phyloP scores from a whole-genome alignment of 2,113 vertebrate genomes.

The Colaptes auratus region DNA sequence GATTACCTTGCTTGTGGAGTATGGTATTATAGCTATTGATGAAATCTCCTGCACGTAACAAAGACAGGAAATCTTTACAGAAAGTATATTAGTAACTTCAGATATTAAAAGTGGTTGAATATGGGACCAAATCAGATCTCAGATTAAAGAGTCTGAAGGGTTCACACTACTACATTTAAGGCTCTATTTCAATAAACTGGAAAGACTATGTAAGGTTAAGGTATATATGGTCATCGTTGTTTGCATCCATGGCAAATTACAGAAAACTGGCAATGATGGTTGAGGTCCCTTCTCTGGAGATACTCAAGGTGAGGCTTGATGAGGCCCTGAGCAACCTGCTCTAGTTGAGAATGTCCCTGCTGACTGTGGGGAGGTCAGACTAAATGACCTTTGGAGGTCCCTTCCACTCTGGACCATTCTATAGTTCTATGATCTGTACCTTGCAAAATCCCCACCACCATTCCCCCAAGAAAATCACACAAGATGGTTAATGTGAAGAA shows the following conservation, averaged over 20 bases:
- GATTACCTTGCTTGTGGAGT: background rate
- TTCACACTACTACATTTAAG: background rate
- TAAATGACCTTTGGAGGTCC: too few relatives aligned
- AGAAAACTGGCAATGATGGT: background rate
- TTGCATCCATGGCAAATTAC: background rate
- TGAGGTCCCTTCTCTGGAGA: too few relatives aligned
- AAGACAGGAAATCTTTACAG: background rate
- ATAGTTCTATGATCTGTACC: background rate
- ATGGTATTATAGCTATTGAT: background rate
- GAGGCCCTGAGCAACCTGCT: too few relatives aligned
- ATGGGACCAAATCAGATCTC: constrained; percentile 2
- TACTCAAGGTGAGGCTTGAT: too few relatives aligned
- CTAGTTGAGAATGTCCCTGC: too few relatives aligned
- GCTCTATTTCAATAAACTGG: background rate
- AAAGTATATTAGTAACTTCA: background rate
- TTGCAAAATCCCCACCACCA: background rate
- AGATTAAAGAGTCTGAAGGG: background rate
- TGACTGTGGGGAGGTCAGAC: too few relatives aligned
- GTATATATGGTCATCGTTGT: background rate
- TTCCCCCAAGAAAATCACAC: background rate
- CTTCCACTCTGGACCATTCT: too few relatives aligned
- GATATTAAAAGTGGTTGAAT: background rate
- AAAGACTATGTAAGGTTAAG: background rate
- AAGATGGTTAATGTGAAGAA: background rate
- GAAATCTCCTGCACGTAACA: background rate